Percentiles rank a stretch among this genome's conserved stretches.
phyloP scores from a whole-genome alignment of 2,888 invertebrate species.

The Rhamphomyia laevipes region DNA sequence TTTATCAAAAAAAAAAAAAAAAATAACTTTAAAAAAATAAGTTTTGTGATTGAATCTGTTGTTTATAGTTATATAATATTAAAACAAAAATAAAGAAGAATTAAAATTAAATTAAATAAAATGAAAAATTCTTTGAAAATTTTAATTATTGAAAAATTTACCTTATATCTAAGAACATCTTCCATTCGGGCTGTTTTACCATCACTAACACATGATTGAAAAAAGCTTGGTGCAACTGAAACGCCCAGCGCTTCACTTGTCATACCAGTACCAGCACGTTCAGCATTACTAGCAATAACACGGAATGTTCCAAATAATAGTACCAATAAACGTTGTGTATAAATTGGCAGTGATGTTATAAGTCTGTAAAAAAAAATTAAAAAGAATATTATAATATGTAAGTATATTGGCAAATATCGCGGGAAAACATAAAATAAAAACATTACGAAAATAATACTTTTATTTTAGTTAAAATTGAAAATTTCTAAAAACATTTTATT shows the following conservation, averaged over 20 bases:
- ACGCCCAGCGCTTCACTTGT: constrained; percentile 90
- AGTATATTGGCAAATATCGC: constrained; percentile 1
- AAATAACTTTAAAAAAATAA: too few species aligned
- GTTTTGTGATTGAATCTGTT: too few species aligned
- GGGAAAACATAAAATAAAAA: too few species aligned
- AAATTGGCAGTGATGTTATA: constrained; percentile 72
- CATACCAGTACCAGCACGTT: constrained; percentile 84
- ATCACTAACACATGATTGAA: constrained; percentile 90
- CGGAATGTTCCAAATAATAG: constrained; percentile 94
- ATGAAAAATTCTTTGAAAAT: constrained; percentile 1
- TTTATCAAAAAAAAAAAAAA: too few species aligned
- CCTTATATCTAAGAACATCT: constrained; percentile 89
- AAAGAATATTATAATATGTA: constrained; percentile 8
- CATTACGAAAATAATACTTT: too few species aligned
- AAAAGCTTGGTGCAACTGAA: constrained; percentile 90
- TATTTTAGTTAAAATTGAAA: too few species aligned
- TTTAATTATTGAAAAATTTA: constrained; percentile 37
- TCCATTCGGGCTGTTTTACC: constrained; percentile 93
- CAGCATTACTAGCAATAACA: constrained; percentile 85
- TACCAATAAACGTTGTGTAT: constrained; percentile 87
- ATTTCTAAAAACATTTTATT: too few species aligned
- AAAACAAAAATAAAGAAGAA: constrained; percentile 16
- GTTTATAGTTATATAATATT: background rate
- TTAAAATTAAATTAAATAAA: constrained; percentile 2
- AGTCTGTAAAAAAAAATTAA: constrained; percentile 47